Percentiles rank a stretch among this genome's conserved stretches.
Conservation (phyloP, 1,140 invertebrate genomes). For the Telenomus remus region DNA sequence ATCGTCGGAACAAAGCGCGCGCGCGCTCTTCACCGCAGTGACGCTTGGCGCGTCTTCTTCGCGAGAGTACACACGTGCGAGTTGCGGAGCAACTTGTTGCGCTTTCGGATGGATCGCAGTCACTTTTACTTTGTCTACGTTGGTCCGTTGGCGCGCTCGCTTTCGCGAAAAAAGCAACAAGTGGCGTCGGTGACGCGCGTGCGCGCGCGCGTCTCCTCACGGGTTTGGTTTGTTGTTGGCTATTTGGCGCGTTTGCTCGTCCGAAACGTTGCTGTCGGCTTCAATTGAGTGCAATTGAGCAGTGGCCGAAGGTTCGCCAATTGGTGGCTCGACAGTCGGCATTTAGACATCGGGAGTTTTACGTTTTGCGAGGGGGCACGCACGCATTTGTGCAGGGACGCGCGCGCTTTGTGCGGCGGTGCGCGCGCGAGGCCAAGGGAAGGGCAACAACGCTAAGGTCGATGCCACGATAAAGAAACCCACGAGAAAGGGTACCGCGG, state of each 20-base stretch:
- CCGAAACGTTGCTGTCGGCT: constrained; percentile 46
- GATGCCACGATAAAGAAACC: constrained; percentile 53
- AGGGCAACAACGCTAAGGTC: constrained; percentile 42
- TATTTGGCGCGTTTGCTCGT: constrained; percentile 52
- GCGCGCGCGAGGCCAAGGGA: constrained; percentile 1
- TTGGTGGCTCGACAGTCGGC: no score
- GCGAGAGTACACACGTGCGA: not conserved
- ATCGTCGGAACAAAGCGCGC: constrained; percentile 63
- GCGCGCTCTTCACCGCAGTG: not conserved
- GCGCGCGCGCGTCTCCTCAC: constrained; percentile 19
- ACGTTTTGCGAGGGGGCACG: no score
- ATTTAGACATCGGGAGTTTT: no score
- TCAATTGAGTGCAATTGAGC: constrained; percentile 70
- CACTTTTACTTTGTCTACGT: not conserved
- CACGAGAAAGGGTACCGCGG: constrained; percentile 38
- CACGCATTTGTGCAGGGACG: constrained; percentile 3
- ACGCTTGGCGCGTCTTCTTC: constrained; percentile 5
- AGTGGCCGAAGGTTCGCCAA: no score
- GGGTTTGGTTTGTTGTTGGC: constrained; percentile 13
- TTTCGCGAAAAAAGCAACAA: no score
- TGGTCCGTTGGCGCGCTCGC: not conserved
- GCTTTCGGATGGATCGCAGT: not conserved
- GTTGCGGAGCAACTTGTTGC: no score
- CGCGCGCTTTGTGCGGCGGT: not conserved
- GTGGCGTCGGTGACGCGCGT: constrained; percentile 9